Base-by-base conservation (phyloP, 2,797 vertebrate genomes). In the Characodon lateralis region DNA sequence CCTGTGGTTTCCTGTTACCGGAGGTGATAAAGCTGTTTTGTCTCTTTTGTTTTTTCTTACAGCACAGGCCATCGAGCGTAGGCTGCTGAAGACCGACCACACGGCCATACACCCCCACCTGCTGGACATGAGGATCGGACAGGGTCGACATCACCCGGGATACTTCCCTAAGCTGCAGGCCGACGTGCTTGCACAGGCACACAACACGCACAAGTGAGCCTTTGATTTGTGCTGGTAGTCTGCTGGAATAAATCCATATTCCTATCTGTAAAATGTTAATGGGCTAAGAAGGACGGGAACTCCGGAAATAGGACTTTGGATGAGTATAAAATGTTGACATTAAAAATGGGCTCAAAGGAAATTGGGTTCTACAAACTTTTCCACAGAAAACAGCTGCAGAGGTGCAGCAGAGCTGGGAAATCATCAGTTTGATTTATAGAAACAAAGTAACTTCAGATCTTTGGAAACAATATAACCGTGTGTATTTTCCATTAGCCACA, bases 81-180 rank as follows among this genome's bases (percentile, higher is more conserved):
- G 98, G 18, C 95, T 99, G 81, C 92, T 96, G 93, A 99, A 99
- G 95, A 97, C 98, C 0, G 98, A 99, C 89, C 98, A 99, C 93
- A 98, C 97, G 0, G 98, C 98, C 84, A 97, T 99, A 87, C 98
- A 98, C 89, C 98, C 98, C 0, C 98, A 99, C 88, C 95, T 99
- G 69, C 97, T 99, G 28, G 96, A 99, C 89, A 99, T 99, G 98
- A 97, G 96, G 95, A 99, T 99, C 0, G 98, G 98, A 31, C 98
- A 99, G 90, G 98, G 98, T 81, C 98, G 97, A 76, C 99, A 99
- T 0, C 96, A 99, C 46, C 98, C 96, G 71, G 98, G 98, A 1
- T 98, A 97, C 91, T 99, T 99, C 87, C 98, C 98, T 0, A 97
- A 96, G 84, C 94, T 99, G 83, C 98, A 99, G 82, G 96, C 97